Base-by-base conservation (phyloP, 2,888 invertebrate genomes). In the Drosophila putrida region DNA sequence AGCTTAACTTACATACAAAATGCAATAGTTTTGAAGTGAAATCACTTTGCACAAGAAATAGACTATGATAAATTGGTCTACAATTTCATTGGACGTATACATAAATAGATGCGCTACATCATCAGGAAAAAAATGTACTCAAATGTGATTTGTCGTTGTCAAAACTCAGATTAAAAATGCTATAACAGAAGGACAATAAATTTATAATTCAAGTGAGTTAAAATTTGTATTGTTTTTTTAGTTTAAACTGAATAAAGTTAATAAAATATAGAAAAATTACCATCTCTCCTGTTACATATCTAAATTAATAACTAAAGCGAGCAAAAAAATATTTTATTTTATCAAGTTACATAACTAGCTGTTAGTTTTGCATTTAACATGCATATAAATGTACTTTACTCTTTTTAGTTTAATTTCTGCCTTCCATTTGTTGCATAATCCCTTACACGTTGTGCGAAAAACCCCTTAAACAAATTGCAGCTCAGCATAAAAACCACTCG, bases 381-480 rank as follows among this genome's bases (percentile, higher is more conserved):
- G 43, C 38, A 44, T 55, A 49, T 4, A n/a, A 43, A 39, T 31
- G 11, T 49, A 35, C 20, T 35, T 15, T 9, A 10, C 1, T 15
- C 25, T 31, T 20, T 43, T 11, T n/a, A 35, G n/a, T 41, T 35
- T 41, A 53, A 47, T 59, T 50, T 58, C 20, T 28, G 13, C 8
- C 15, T 27, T 25, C 5, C n/a, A 38, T 41, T 38, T 31, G 1
- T 47, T 27, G 53, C 50, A 57, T 75, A 53, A 75, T 51, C 47
- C 75, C 0, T 11, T 36, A 44, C 11, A 28, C 27, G 38, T 38
- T 39, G 15, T 20, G 49, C 8, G 15, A 33, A 51, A 41, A 60
- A 10, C 15, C 54, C 27, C 36, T 60, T 69, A 38, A 38, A 64
- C 61, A 63, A 54, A 74, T 58, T 69, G 57, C 49, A 41, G 38